phyloP scores from a whole-genome alignment of 2,113 vertebrate genomes.

The Apteryx mantelli region DNA sequence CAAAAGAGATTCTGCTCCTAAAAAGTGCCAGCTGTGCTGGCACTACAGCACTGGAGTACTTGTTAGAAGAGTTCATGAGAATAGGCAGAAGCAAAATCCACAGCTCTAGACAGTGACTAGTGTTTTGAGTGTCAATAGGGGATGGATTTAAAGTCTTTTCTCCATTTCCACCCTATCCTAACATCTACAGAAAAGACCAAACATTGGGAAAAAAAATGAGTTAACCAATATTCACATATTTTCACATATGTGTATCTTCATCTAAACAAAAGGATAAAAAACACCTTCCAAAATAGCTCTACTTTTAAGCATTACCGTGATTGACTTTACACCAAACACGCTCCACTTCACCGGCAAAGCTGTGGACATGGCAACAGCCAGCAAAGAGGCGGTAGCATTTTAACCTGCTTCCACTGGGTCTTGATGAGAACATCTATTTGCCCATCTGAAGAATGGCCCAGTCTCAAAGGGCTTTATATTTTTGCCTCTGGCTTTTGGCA shows the following conservation, averaged over 20 bases:
- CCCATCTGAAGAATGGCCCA: neutral
- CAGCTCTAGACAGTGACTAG: neutral
- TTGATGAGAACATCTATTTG: neutral
- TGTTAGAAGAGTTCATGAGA: neutral
- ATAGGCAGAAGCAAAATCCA: neutral
- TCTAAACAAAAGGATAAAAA: neutral
- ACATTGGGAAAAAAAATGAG: neutral
- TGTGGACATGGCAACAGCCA: neutral
- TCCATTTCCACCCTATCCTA: neutral
- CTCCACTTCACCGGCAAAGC: neutral
- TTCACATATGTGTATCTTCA: neutral
- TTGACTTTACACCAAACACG: neutral
- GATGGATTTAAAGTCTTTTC: neutral
- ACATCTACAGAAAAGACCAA: neutral
- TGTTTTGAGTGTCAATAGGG: neutral
- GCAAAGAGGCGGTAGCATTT: neutral
- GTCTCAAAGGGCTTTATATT: neutral
- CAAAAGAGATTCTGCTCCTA: neutral
- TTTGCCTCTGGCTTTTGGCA: neutral
- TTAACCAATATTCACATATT: neutral
- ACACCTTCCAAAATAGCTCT: neutral
- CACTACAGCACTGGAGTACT: neutral
- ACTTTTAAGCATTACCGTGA: neutral
- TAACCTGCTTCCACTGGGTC: neutral
- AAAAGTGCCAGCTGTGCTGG: neutral